Conservation (phyloP, 1,140 invertebrate genomes). For the Aphidius ervi region DNA sequence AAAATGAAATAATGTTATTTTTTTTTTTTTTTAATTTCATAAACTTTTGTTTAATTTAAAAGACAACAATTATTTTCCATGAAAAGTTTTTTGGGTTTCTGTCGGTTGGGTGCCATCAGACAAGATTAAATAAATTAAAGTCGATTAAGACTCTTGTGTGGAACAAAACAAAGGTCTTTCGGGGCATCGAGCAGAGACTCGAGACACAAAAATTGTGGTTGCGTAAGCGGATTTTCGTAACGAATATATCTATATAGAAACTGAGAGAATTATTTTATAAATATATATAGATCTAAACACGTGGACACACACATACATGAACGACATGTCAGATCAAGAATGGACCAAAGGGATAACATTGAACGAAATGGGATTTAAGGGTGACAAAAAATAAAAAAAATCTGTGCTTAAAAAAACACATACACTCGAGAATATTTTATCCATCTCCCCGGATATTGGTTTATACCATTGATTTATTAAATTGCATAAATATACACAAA, state of each 20-base stretch:
- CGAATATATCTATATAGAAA: background rate
- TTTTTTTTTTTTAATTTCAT: no score
- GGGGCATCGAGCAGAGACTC: constrained; percentile 18
- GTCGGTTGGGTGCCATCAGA: constrained; percentile 18
- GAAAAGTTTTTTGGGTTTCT: constrained; percentile 1
- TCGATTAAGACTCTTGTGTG: constrained; percentile 30
- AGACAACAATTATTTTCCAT: background rate
- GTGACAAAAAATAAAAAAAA: constrained; percentile 18
- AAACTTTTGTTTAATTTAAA: no score
- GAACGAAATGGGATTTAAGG: background rate
- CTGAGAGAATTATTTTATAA: no score
- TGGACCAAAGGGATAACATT: constrained; percentile 9
- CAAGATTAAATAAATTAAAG: constrained; percentile 37
- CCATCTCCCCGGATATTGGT: no score
- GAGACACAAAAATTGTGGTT: constrained; percentile 38
- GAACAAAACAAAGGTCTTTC: constrained; percentile 27
- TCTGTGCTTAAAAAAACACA: constrained; percentile 10
- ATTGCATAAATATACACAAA: constrained; percentile 9
- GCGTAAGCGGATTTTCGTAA: constrained; percentile 31
- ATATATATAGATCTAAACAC: no score
- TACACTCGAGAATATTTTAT: no score
- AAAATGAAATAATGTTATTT: no score
- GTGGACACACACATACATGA: no score
- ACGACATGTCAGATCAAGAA: background rate
- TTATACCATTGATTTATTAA: background rate